Conservation (phyloP, 2,888 invertebrate species). For the Disparrhopalites patrizii region DNA sequence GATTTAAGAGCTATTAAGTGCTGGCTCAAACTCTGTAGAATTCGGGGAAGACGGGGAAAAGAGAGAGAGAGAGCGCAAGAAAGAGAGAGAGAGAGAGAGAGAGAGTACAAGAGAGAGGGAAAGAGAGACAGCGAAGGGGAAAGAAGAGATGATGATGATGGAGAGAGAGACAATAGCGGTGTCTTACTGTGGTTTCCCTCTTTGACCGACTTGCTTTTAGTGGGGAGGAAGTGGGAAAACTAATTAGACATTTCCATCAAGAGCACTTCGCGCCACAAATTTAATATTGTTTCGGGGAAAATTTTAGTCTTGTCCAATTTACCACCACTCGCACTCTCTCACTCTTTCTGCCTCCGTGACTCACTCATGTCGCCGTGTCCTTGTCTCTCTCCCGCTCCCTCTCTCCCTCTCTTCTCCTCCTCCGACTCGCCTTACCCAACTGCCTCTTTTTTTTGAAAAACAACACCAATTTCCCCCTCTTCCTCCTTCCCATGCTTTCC, state of each 20-base stretch:
- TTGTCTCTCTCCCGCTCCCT: not conserved
- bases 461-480: not conserved
- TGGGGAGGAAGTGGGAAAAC: conserved; percentile 20
- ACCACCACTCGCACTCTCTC: conserved; percentile 1
- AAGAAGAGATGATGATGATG: not conserved
- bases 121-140: not conserved
- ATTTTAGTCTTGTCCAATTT: conserved; percentile 21
- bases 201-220: not conserved
- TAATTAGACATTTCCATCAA: conserved; percentile 30
- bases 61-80: not conserved
- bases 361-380: not conserved
- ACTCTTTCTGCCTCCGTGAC: not conserved
- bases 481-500: not conserved
- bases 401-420: not conserved
- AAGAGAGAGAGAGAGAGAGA: not conserved
- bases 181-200: not conserved
- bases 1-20: not conserved
- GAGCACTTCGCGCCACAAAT: conserved; percentile 30
- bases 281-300: conserved; percentile 24
- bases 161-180: not conserved
- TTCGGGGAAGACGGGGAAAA: not conserved
- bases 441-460: not conserved
- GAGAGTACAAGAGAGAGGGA: too few species aligned
- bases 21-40: not conserved
- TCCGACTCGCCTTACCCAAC: not conserved